Percentiles rank a stretch among this genome's conserved stretches.
Evolutionary conservation across 37 sponge, comb jelly and placozoan species (phyloP).

Genomic region (Chondrosia reniformis): DNA sequence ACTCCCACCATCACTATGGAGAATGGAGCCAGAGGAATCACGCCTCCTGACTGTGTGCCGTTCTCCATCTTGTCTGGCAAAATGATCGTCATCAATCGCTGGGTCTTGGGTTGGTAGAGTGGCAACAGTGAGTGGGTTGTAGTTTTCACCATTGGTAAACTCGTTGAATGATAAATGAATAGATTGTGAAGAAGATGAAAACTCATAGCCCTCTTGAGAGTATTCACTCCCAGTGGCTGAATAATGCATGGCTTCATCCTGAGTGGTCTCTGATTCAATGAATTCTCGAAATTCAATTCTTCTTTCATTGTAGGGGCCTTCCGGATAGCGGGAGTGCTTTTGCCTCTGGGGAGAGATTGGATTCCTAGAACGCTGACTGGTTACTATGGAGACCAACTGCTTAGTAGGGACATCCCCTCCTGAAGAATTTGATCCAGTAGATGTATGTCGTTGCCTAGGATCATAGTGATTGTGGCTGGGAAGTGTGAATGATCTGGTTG

Average conservation of each 20-base stretch:
- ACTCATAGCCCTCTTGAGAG: conserved; percentile 28
- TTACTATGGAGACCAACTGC: conserved; percentile 48
- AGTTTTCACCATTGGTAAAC: conserved; percentile 7
- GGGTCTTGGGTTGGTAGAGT: conserved; percentile 54
- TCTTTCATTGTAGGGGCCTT: conserved; percentile 46
- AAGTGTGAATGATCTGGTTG: neutral
- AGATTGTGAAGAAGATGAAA: conserved; percentile 39
- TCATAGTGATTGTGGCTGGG: neutral
- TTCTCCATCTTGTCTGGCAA: conserved; percentile 48
- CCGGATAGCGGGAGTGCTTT: conserved; percentile 22
- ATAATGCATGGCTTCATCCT: conserved; percentile 34
- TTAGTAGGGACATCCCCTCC: conserved; percentile 44
- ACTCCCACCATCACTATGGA: neutral
- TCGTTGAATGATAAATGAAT: conserved; percentile 77
- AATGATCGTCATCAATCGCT: conserved; percentile 40
- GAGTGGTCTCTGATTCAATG: conserved; percentile 33
- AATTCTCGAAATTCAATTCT: conserved; percentile 58
- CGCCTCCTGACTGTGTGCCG: neutral
- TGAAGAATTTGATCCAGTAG: neutral
- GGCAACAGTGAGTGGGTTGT: conserved; percentile 53
- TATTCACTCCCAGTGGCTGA: conserved; percentile 54
- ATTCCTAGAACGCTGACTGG: conserved; percentile 9
- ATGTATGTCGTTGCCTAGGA: neutral
- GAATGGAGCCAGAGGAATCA: conserved; percentile 7
- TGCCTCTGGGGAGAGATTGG: neutral